phyloP scores from a whole-genome alignment of 1,140 invertebrate species.

The Papilio xuthus region DNA sequence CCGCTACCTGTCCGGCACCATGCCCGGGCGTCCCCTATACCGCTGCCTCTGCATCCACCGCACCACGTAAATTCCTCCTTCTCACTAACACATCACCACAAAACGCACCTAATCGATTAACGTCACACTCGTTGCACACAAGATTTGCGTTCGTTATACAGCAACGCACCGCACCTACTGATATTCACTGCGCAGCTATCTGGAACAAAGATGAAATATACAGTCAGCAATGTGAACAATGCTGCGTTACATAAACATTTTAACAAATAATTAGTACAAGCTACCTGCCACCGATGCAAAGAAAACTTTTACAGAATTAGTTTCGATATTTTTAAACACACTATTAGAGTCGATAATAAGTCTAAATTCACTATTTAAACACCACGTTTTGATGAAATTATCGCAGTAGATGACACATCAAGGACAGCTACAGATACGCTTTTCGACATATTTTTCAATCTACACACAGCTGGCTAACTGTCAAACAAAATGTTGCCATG shows the following conservation, averaged over 20 bases:
- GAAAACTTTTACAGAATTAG: slow-evolving; percentile 27
- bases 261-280: slow-evolving; percentile 62
- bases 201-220: slow-evolving; percentile 76
- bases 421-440: slow-evolving; percentile 67
- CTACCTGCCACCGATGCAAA: slow-evolving; percentile 64
- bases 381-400: slow-evolving; percentile 72
- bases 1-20: slow-evolving; percentile 81
- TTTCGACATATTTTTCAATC: slow-evolving; percentile 77
- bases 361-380: slow-evolving; percentile 48
- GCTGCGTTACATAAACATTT: slow-evolving; percentile 80
- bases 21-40: slow-evolving; percentile 76
- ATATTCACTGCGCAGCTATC: slow-evolving; percentile 60
- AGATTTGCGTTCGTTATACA: slow-evolving; percentile 32
- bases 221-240: slow-evolving; percentile 69
- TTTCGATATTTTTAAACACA: slow-evolving; percentile 18
- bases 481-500: slow-evolving; percentile 70
- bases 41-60: slow-evolving; percentile 71
- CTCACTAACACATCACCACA: slow-evolving; percentile 66
- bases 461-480: slow-evolving; percentile 77
- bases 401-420: slow-evolving; percentile 78
- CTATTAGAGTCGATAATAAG: slow-evolving; percentile 16
- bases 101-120: slow-evolving; percentile 45
- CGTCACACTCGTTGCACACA: slow-evolving; percentile 51
- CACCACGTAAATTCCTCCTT: slow-evolving; percentile 43
- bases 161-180: slow-evolving; percentile 35